A percentile compares a stretch with the other conserved stretches of the same genome.
These are phyloP conservation scores for Gallinago media DNA, from an alignment of 2,113 vertebrate species.

Conservation along the genomic window DNA sequence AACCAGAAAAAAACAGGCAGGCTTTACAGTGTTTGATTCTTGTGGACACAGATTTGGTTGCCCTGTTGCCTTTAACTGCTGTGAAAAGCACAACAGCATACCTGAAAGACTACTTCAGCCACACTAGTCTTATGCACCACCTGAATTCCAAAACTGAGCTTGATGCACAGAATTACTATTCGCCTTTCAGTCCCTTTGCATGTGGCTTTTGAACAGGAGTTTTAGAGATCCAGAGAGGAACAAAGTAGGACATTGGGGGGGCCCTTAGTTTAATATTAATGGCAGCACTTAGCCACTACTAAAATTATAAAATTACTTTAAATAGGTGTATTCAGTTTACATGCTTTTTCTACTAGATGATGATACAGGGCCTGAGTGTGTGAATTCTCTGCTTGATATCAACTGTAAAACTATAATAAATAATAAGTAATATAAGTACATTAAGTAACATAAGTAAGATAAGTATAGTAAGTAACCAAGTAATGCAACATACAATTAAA, in stretches of 20 bases:
- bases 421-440: not conserved
- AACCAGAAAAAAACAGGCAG: not conserved
- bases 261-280: not conserved
- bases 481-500: not conserved
- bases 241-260: not conserved
- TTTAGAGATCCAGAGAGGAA: not conserved
- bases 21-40: not conserved
- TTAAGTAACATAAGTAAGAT: not conserved
- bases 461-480: not conserved
- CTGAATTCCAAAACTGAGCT: not conserved
- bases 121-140: not conserved
- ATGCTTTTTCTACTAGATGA: not conserved
- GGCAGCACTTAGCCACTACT: not conserved
- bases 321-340: not conserved
- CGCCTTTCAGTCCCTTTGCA: not conserved
- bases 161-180: not conserved
- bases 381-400: not conserved
- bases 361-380: not conserved
- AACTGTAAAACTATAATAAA: not conserved
- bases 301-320: not conserved
- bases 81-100: not conserved
- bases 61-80: not conserved
- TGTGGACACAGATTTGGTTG: not conserved
- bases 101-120: not conserved
- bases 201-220: not conserved